These are phyloP conservation scores for Euplexia lucipara DNA, from an alignment of 2,888 invertebrate species.

Conservation along the genomic window DNA sequence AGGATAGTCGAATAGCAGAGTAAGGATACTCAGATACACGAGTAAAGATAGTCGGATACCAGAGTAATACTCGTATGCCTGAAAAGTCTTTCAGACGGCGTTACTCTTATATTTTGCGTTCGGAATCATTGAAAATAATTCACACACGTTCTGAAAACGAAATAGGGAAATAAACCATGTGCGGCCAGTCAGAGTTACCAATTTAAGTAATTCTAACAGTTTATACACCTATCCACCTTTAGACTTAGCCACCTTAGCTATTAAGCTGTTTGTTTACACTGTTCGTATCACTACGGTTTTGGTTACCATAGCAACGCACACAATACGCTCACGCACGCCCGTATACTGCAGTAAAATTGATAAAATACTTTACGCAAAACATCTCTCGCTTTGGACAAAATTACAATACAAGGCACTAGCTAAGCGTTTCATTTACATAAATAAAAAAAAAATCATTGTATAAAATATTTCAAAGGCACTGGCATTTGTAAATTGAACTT, in stretches of 20 bases:
- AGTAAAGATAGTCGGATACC: too few relatives aligned
- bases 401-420: slow-evolving; percentile 23
- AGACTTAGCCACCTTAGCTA: slow-evolving; percentile 7
- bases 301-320: neutral
- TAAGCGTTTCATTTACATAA: slow-evolving; percentile 18
- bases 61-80: too few relatives aligned
- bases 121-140: too few relatives aligned
- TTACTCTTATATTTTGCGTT: too few relatives aligned
- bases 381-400: neutral
- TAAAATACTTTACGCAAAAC: slow-evolving; percentile 16
- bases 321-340: neutral
- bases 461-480: slow-evolving; percentile 23
- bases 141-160: neutral
- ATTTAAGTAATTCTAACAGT: slow-evolving; percentile 11
- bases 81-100: too few relatives aligned
- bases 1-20: too few relatives aligned
- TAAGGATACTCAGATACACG: too few relatives aligned
- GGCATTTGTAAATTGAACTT: slow-evolving; percentile 15
- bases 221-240: neutral
- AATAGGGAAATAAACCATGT: too few relatives aligned
- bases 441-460: slow-evolving; percentile 15
- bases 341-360: slow-evolving; percentile 3
- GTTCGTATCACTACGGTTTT: neutral
- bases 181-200: neutral
- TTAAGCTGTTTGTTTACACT: slow-evolving; percentile 16